Conservation (phyloP, 2,113 vertebrate species). For the Gymnarchus niloticus region DNA sequence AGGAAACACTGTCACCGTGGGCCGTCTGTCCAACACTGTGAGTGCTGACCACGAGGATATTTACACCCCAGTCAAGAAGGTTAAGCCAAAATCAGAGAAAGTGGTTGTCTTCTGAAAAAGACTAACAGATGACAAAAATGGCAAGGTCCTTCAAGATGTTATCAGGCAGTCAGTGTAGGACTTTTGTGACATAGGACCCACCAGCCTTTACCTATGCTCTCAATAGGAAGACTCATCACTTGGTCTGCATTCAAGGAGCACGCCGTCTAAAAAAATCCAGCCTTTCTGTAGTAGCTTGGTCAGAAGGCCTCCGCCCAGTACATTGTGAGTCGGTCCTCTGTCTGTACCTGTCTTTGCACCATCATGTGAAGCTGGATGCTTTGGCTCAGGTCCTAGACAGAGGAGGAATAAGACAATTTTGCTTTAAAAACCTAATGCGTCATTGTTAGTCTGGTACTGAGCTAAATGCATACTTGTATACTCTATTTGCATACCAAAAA, state of each 20-base stretch:
- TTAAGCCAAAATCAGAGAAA: slow-evolving; percentile 63
- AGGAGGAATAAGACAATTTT: not conserved
- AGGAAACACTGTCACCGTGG: slow-evolving; percentile 74
- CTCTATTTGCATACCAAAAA: too few species aligned
- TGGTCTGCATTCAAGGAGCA: not conserved
- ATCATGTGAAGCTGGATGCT: not conserved
- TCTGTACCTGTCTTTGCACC: not conserved
- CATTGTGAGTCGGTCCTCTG: not conserved
- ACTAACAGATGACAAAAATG: not conserved
- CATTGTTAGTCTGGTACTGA: not conserved
- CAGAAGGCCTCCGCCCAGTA: not conserved
- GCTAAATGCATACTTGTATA: not conserved
- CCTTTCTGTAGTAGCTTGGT: not conserved
- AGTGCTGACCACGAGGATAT: slow-evolving; percentile 87
- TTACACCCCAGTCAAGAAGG: slow-evolving; percentile 54
- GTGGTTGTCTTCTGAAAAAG: slow-evolving; percentile 74
- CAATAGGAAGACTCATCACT: not conserved
- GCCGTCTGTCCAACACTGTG: slow-evolving; percentile 77
- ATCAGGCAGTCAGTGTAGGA: not conserved
- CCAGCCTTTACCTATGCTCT: not conserved
- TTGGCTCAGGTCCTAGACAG: not conserved
- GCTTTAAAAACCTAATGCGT: not conserved
- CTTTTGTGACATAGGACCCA: not conserved
- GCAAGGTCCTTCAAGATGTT: not conserved
- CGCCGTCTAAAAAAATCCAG: not conserved